Base-by-base conservation (phyloP, 2,888 invertebrate species). In the Rhogogaster chlorosoma region DNA sequence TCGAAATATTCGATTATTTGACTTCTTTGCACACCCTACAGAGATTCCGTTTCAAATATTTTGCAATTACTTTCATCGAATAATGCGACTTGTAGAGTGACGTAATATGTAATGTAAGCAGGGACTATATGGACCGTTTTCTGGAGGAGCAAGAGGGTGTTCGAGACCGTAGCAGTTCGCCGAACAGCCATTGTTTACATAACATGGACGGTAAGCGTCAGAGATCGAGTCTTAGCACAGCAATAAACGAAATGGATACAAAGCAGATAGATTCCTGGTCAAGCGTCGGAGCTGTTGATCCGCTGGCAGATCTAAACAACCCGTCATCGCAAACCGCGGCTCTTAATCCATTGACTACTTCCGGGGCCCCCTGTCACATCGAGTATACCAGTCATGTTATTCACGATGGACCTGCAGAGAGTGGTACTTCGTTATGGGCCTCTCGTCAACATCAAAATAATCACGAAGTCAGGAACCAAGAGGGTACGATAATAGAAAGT, bases 41-140 rank as follows among this genome's bases (percentile, higher is more conserved):
- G 7, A 38, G 38, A 38, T 9, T 38, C 38, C 38, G 7, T 38
- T 49, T 49, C 6, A 18, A 22, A 61, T 12, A 36, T 3, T 70
- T 36, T 7, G 18, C 70, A 1, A 36, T n/a, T 18, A 70, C 15
- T 71, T 71, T 22, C 10, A 71, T 38, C n/a, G 36, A 42, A 71
- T 42, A 73, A 2, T 42, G n/a, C 49, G 22, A 83, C 83, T 83
- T 57, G 49, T 67, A 83, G 83, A 83, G 83, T 83, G 83, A 83
- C 83, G 64, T 83, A 67, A 83, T 83, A 67, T 83, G 32, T 83
- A 83, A 83, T 86, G 89, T 89, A 92, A 90, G 90, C 93, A 95
- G 95, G 85, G 98, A 98, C 94, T 98, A 98, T 92, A 98, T 98
- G 98, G 98, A 98, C 92, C 95, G 98, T 89, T 98, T 98, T 94